Evolutionary conservation across 2,888 invertebrate genomes (phyloP).

Genomic region (Malthinus seriepunctatus): DNA sequence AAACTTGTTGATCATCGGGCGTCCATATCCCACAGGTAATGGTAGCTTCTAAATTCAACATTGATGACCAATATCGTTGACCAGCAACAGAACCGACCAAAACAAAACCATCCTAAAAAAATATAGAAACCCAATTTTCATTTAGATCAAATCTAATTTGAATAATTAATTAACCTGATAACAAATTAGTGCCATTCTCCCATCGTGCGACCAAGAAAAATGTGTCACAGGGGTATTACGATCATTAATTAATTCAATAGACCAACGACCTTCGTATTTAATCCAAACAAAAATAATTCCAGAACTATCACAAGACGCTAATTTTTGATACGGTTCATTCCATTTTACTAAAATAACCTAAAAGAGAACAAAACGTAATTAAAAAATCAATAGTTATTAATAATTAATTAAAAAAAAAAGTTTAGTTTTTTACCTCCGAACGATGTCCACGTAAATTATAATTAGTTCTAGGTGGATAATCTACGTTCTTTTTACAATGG

Average conservation of each 20-base stretch:
- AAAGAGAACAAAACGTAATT: slow-evolving; percentile 22
- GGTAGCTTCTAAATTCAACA: slow-evolving; percentile 90
- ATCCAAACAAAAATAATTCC: slow-evolving; percentile 99
- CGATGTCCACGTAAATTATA: slow-evolving; percentile 97
- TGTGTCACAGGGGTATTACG: slow-evolving; percentile 96
- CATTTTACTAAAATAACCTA: slow-evolving; percentile 95
- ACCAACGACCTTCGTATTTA: slow-evolving; percentile 98
- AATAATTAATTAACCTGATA: slow-evolving; percentile 70
- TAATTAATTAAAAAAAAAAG: background rate
- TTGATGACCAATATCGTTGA: slow-evolving; percentile 97
- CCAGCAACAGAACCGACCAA: slow-evolving; percentile 97
- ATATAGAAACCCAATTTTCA: slow-evolving; percentile 9
- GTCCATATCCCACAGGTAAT: slow-evolving; percentile 98
- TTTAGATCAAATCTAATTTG: background rate
- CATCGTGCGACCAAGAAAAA: slow-evolving; percentile 99
- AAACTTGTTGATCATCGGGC: slow-evolving; percentile 95
- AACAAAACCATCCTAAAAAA: slow-evolving; percentile 89
- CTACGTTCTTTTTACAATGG: slow-evolving; percentile 84
- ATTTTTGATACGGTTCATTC: slow-evolving; percentile 98
- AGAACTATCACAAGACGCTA: slow-evolving; percentile 96
- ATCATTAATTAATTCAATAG: slow-evolving; percentile 98
- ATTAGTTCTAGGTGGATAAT: slow-evolving; percentile 88
- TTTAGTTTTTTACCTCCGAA: slow-evolving; percentile 83
- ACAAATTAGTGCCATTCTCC: slow-evolving; percentile 96
- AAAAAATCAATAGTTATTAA: background rate